Base-by-base conservation (phyloP, 1,140 invertebrate genomes). In the Phymastichus coffea region DNA sequence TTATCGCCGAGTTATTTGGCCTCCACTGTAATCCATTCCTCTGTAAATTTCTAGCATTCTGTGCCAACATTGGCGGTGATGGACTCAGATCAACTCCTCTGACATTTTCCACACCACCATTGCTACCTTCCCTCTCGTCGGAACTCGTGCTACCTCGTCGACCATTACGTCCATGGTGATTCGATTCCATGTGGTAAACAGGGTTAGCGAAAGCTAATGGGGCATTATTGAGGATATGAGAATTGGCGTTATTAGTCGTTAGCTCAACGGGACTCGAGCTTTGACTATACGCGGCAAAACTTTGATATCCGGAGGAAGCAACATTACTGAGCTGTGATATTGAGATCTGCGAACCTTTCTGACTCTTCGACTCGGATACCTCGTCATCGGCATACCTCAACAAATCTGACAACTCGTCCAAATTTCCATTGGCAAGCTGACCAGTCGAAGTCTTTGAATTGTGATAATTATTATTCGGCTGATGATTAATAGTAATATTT, bases 281-380 rank as follows among this genome's bases (percentile, higher is more conserved):
- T 73, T 93, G 92, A 69, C 91, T 94, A 73, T 93, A 93, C 6
- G 91, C 91, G 4, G 90, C 90, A 69, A 94, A 92, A 66, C 92
- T 94, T 76, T 95, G 93, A 72, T 95, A 95, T 2, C 92, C 92
- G 1, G 91, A 94, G 20, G 91, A 93, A 2, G 90, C 91, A 52
- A 92, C 88, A 59, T 90, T 91, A 17, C 89, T 92, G 30, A 91
- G 71, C 55, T 90, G 90, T 58, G 90, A 90, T 55, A 94, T 91
- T 1, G 90, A 91, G 3, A 80, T 80, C 37, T 80, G 78, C 2
- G 78, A 80, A 4, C 78, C 78, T 37, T 80, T 80, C 33, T 80
- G 78, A 0, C 77, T 79, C 12, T 80, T 80, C 0, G 77, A 79
- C 37, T 80, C 78, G 0, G 72, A 76, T 0, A 79, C 77, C 35